Conservation (phyloP, 2,797 vertebrate genomes). For the Falco biarmicus region DNA sequence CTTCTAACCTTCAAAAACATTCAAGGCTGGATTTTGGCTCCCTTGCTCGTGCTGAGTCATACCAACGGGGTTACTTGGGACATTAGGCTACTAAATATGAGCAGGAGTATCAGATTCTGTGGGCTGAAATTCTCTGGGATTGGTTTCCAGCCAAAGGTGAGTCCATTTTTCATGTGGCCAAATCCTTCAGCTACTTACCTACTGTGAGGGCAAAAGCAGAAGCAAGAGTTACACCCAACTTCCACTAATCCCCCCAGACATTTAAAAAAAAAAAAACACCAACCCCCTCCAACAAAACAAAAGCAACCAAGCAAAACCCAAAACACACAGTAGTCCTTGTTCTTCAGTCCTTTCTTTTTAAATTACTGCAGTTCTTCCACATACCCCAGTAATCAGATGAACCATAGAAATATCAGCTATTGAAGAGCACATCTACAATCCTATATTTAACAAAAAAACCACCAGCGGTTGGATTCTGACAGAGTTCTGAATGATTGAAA, state of each 20-base stretch:
- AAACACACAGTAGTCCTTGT: neutral
- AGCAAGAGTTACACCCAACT: neutral
- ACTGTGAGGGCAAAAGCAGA: neutral
- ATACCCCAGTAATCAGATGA: neutral
- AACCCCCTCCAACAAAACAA: rapidly evolving
- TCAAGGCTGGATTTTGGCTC: slow-evolving; percentile 38
- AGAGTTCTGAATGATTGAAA: slow-evolving; percentile 45
- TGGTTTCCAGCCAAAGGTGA: slow-evolving; percentile 44
- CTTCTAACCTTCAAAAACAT: slow-evolving; percentile 56
- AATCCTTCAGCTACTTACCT: neutral
- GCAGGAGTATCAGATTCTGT: slow-evolving; percentile 51
- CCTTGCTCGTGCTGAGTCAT: slow-evolving; percentile 41
- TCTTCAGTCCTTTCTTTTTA: neutral
- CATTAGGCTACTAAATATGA: slow-evolving; percentile 57
- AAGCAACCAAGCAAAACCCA: neutral
- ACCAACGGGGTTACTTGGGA: neutral
- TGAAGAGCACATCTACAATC: neutral
- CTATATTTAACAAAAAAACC: neutral
- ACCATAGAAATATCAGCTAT: neutral
- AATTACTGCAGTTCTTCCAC: neutral
- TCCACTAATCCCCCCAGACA: neutral
- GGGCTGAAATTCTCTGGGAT: slow-evolving; percentile 34
- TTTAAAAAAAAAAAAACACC: neutral
- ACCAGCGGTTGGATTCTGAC: neutral
- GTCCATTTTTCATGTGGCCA: neutral